Conservation (phyloP, 2,888 invertebrate genomes). For the Callimorpha dominula region DNA sequence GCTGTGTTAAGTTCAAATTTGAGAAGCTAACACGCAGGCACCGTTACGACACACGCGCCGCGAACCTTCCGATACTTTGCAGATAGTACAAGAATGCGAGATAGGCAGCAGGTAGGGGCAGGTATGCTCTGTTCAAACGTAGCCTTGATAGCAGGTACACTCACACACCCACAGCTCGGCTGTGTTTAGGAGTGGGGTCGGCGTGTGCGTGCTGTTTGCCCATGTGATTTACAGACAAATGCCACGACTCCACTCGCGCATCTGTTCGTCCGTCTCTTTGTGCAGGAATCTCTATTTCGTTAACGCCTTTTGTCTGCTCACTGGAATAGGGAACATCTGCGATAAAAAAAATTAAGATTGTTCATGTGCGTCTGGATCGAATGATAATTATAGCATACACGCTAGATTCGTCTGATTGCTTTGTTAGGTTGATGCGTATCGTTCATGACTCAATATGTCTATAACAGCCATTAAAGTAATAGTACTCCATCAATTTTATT, state of each 20-base stretch:
- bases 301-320: constrained; percentile 75
- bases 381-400: constrained; percentile 64
- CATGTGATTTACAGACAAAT: constrained; percentile 84
- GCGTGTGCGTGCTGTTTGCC: constrained; percentile 76
- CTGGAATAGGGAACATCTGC: constrained; percentile 70
- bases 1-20: constrained; percentile 61
- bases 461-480: constrained; percentile 50
- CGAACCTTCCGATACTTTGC: constrained; percentile 71
- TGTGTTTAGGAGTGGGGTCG: constrained; percentile 41
- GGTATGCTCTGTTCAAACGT: constrained; percentile 62
- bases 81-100: constrained; percentile 81
- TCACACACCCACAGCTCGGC: constrained; percentile 48
- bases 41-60: constrained; percentile 72
- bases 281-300: constrained; percentile 73
- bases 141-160: constrained; percentile 64
- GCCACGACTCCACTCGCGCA: constrained; percentile 73
- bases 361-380: constrained; percentile 57
- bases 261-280: constrained; percentile 78
- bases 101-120: constrained; percentile 79
- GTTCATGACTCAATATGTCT: constrained; percentile 47
- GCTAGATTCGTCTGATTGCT: constrained; percentile 61
- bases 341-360: constrained; percentile 59
- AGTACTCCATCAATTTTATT: constrained; percentile 42
- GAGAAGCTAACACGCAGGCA: constrained; percentile 63
- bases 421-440: constrained; percentile 64